phyloP scores from a whole-genome alignment of 2,113 vertebrate species.

The Nettapus auritus region DNA sequence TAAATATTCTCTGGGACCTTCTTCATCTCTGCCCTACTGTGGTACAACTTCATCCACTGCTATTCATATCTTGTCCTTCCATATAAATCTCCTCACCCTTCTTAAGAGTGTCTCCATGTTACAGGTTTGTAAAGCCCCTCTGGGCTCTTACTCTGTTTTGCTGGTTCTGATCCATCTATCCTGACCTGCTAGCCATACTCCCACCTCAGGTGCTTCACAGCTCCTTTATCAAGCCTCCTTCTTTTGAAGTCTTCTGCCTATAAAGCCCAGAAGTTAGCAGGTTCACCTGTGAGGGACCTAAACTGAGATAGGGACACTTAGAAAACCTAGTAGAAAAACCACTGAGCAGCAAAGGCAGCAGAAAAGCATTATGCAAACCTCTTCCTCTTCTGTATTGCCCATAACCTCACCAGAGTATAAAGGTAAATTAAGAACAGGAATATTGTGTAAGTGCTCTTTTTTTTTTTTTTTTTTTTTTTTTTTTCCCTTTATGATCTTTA shows the following conservation, averaged over 20 bases:
- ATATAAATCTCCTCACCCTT: neutral
- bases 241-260: neutral
- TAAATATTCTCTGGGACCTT: neutral
- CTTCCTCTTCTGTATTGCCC: neutral
- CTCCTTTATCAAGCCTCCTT: neutral
- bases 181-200: neutral
- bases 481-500: neutral
- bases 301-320: neutral
- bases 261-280: neutral
- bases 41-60: neutral
- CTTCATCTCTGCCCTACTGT: neutral
- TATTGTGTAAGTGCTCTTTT: neutral
- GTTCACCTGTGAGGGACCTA: neutral
- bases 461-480: neutral
- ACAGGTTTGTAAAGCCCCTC: neutral
- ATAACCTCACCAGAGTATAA: accelerated
- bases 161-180: accelerated
- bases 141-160: neutral
- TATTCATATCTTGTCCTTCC: neutral
- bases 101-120: accelerated
- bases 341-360: neutral
- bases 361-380: neutral
- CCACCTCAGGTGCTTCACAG: neutral
- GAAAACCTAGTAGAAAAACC: neutral
- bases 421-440: neutral